phyloP scores from a whole-genome alignment of 2,888 invertebrate species.

The Zaprionus bogoriensis region DNA sequence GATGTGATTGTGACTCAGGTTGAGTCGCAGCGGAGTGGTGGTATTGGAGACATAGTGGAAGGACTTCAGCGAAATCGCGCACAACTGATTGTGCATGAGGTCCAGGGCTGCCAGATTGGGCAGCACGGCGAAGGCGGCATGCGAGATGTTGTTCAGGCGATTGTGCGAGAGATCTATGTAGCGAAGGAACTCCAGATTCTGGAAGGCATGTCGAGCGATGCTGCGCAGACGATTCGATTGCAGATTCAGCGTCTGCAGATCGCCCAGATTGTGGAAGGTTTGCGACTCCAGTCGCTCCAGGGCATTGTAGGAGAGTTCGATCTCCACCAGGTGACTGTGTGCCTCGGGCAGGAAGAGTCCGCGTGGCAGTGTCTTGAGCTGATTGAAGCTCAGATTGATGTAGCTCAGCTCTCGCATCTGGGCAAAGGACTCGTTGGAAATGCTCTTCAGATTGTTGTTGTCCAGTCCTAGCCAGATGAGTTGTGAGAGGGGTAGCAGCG shows the following conservation, averaged over 20 bases:
- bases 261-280: conserved; percentile 89
- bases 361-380: conserved; percentile 88
- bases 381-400: conserved; percentile 93
- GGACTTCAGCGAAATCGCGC: conserved; percentile 86
- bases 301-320: conserved; percentile 92
- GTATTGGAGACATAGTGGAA: conserved; percentile 88
- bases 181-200: conserved; percentile 89
- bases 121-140: conserved; percentile 89
- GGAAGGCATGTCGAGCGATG: conserved; percentile 89
- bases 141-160: conserved; percentile 88
- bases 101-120: conserved; percentile 90
- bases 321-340: conserved; percentile 89
- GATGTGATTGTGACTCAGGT: conserved; percentile 88
- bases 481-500: conserved; percentile 88
- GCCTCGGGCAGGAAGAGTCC: conserved; percentile 88
- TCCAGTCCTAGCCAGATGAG: conserved; percentile 93
- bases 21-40: conserved; percentile 88
- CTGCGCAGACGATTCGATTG: conserved; percentile 90
- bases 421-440: conserved; percentile 88
- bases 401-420: conserved; percentile 89
- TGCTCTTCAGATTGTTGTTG: conserved; percentile 91
- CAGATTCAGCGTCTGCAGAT: conserved; percentile 90
- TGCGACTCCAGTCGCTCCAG: conserved; percentile 87
- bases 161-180: conserved; percentile 94
- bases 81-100: conserved; percentile 90